Conservation (phyloP, 2,113 vertebrate species). For the Rhea pennata region DNA sequence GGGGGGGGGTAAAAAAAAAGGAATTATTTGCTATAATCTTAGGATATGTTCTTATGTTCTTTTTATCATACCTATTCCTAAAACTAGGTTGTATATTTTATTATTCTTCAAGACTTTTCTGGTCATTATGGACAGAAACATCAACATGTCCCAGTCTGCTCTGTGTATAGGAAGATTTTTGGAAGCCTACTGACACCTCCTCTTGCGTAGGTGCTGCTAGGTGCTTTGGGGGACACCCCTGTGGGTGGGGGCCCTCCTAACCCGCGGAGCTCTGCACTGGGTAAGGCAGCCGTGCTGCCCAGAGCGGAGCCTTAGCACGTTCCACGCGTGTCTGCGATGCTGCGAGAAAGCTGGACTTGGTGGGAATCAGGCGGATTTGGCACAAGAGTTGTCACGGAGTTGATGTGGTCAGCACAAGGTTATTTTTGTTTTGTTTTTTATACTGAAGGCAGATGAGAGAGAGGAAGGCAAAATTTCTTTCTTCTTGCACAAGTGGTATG, state of each 20-base stretch:
- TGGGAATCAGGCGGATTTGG: neutral
- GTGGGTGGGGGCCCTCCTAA: neutral
- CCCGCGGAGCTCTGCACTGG: neutral
- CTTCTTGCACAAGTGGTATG: neutral
- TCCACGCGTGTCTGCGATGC: neutral
- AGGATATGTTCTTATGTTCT: neutral
- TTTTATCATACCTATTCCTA: neutral
- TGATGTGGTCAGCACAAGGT: neutral
- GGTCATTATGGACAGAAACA: neutral
- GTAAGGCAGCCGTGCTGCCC: rapidly evolving
- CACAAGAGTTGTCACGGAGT: neutral
- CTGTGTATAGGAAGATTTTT: neutral
- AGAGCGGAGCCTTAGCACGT: neutral
- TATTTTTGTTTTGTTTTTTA: neutral
- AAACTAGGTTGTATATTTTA: neutral
- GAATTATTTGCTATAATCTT: neutral
- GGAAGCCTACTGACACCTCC: neutral
- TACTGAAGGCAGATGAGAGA: neutral
- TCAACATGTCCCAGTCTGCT: neutral
- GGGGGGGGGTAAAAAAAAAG: too few relatives aligned
- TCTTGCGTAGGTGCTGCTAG: neutral
- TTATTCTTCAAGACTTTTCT: neutral
- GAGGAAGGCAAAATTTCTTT: neutral
- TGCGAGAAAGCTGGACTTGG: too few relatives aligned
- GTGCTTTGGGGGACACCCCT: neutral